These are phyloP conservation scores for Orientallactaga sibirica DNA, from an alignment of 2,797 vertebrate species.

Conservation along the genomic window DNA sequence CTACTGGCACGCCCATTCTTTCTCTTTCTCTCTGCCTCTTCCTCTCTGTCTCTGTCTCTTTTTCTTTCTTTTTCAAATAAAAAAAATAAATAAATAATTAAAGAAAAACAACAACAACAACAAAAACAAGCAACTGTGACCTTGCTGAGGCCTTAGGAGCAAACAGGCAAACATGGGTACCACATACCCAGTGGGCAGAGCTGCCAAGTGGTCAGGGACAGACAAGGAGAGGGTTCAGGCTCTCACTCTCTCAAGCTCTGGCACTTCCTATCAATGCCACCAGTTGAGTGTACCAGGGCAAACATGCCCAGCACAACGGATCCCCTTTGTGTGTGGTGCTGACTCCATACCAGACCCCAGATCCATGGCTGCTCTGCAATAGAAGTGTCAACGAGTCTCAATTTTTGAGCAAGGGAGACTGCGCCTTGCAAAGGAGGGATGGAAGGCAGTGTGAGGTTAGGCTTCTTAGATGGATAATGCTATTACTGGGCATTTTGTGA, in stretches of 20 bases:
- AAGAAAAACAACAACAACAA: too few relatives aligned
- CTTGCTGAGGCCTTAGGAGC: background rate
- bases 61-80: too few relatives aligned
- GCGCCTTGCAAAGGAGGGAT: background rate
- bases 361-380: background rate
- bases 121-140: background rate
- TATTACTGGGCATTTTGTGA: background rate
- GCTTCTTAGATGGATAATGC: background rate
- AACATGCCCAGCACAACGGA: rapidly evolving
- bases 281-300: background rate
- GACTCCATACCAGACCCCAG: background rate
- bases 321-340: background rate
- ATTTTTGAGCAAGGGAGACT: background rate
- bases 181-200: background rate
- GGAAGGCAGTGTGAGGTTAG: background rate
- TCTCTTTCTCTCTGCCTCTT: too few relatives aligned
- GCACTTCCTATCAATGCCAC: background rate
- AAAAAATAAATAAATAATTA: too few relatives aligned
- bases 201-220: background rate
- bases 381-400: background rate
- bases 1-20: too few relatives aligned
- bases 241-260: background rate
- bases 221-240: background rate
- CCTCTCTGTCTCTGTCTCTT: too few relatives aligned
- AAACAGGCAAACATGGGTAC: background rate